Evolutionary conservation across 1,140 invertebrate species (phyloP), one percentile per base, ranked within the genome.

Genomic region (Euwallacea fornicatus): DNA sequence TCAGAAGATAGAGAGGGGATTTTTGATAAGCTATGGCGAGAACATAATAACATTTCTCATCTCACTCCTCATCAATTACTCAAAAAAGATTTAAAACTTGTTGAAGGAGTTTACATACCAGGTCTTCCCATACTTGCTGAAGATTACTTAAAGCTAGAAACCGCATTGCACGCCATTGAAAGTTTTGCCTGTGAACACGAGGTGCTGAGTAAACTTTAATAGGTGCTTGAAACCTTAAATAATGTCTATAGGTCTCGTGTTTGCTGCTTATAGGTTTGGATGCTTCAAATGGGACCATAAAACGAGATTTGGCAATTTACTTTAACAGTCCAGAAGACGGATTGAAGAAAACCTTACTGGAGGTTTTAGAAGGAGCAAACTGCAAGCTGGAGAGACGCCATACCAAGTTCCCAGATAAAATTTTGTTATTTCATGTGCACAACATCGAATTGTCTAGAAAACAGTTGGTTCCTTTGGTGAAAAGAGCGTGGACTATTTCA

Each of bases 401-500:
- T 13, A 78, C 74, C 64, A 73, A 72, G 76, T 67, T 74, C 63
- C 15, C 63, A 67, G 69, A 76, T 77, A 72, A 85, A 21, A 69
- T 75, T 41, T 81, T 83, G 55, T 85, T 87, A 63, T 74, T 78
- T 16, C 86, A 88, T 72, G 76, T 68, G 3, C 64, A 79, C 66
- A 88, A 89, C 79, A 73, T 85, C 7, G 82, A 82, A 74, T 82
- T 83, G 21, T 85, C 87, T 16, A 82, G 88, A 42, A 89, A 89
- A 81, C 87, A 89, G 78, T 84, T 89, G 72, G 73, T 89, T 66
- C 87, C 88, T 42, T 81, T 89, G 66, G 77, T 89, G 69, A 84
- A 83, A 77, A 79, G 80, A 21, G 64, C 73, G n/a, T 72, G 47
- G 42, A 2, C 41, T 9, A 43, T 1, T 16, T 65, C 13, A 16